A percentile compares a stretch with the other conserved stretches of the same genome.
These are phyloP conservation scores for Hystrix cristata DNA, from an alignment of 2,113 vertebrate genomes.

Conservation along the genomic window DNA sequence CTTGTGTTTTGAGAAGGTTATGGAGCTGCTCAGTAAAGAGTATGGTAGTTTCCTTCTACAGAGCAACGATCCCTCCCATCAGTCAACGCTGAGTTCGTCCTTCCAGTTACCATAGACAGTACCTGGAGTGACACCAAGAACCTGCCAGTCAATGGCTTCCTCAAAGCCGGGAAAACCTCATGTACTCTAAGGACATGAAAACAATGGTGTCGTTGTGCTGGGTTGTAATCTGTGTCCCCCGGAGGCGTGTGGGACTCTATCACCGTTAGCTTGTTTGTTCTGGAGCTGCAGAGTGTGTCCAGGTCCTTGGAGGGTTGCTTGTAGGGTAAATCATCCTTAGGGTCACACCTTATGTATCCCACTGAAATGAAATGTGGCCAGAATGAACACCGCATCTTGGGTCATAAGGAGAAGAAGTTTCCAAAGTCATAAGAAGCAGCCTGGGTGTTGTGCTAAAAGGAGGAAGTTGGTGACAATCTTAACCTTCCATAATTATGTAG, in stretches of 20 bases:
- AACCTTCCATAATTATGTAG: background rate
- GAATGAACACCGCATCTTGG: background rate
- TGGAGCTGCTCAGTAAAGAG: background rate
- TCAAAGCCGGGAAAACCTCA: background rate
- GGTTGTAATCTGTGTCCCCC: background rate
- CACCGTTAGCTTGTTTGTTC: background rate
- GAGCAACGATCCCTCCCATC: background rate
- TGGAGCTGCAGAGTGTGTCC: background rate
- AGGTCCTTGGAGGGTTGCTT: background rate
- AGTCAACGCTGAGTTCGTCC: background rate
- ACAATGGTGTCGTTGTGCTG: too few relatives aligned
- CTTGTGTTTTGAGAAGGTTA: background rate
- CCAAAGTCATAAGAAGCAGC: too few relatives aligned
- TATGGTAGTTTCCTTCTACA: background rate
- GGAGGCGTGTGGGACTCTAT: too few relatives aligned
- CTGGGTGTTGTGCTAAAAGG: background rate
- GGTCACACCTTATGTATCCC: background rate
- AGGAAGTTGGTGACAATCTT: background rate
- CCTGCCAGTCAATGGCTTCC: background rate
- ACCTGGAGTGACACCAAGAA: background rate
- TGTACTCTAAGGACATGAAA: background rate
- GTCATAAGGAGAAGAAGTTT: background rate
- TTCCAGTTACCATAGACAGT: background rate
- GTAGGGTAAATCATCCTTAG: background rate
- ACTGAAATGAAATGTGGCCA: background rate